Evolutionary conservation across 2,888 invertebrate genomes (phyloP).

Genomic region (Copidosoma aretas): DNA sequence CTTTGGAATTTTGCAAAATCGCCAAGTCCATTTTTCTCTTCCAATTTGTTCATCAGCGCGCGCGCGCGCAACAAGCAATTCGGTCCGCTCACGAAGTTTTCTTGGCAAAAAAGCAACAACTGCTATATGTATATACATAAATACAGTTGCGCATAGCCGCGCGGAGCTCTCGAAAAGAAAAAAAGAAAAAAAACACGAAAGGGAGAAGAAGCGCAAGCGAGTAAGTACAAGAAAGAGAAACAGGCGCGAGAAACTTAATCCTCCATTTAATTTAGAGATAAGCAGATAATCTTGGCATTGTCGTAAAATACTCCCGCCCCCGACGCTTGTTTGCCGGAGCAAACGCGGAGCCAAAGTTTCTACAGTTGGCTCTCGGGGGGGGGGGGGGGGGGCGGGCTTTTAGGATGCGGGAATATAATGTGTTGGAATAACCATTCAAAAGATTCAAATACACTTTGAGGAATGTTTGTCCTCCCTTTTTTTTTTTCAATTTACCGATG

Average conservation of each 20-base stretch:
- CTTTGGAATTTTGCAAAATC: conserved; percentile 19
- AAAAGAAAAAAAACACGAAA: neutral
- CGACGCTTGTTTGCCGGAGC: neutral
- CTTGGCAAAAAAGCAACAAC: too few relatives aligned
- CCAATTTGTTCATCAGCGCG: conserved; percentile 29
- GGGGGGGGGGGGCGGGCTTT: too few relatives aligned
- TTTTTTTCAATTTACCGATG: too few relatives aligned
- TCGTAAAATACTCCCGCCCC: conserved; percentile 13
- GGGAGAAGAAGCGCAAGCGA: neutral
- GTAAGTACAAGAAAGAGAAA: conserved; percentile 1
- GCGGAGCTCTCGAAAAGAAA: neutral
- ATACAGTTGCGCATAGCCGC: too few relatives aligned
- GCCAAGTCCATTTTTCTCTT: neutral
- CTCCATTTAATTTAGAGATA: conserved; percentile 29
- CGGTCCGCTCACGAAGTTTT: conserved; percentile 1
- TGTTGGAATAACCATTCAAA: conserved; percentile 24
- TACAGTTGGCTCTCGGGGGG: conserved; percentile 18
- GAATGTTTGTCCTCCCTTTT: too few relatives aligned
- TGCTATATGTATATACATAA: too few relatives aligned
- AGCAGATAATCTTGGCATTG: conserved; percentile 35
- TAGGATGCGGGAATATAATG: too few relatives aligned
- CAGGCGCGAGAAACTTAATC: conserved; percentile 15
- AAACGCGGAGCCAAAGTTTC: conserved; percentile 23
- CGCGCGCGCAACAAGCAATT: conserved; percentile 20
- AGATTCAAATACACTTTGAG: too few relatives aligned